These are phyloP conservation scores for Leptothorax acervorum DNA, from an alignment of 2,888 invertebrate genomes.

Conservation along the genomic window DNA sequence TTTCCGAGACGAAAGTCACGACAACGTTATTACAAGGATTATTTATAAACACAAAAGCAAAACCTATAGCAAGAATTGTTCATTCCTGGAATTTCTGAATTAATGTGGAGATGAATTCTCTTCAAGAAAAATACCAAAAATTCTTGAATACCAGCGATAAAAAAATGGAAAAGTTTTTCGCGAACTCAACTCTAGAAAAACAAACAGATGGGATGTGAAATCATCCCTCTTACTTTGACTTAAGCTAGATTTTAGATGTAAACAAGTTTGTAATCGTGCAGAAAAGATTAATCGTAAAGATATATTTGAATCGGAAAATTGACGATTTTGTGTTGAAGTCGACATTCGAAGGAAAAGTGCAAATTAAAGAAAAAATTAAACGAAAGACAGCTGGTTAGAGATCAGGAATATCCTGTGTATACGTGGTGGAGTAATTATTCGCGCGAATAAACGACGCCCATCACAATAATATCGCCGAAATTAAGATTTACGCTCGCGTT, in stretches of 20 bases:
- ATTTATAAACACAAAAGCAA: neutral
- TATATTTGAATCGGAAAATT: neutral
- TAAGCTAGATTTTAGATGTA: neutral
- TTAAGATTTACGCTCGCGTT: slow-evolving; percentile 34
- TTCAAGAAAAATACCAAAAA: neutral
- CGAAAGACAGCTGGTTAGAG: neutral
- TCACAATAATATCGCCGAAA: slow-evolving; percentile 27
- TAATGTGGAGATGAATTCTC: neutral
- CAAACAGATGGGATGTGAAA: neutral
- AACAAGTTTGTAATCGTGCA: neutral
- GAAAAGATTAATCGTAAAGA: neutral
- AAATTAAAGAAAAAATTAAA: neutral
- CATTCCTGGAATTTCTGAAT: neutral
- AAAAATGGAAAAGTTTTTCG: neutral
- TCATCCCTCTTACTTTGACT: neutral
- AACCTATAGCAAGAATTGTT: neutral
- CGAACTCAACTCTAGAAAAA: no score
- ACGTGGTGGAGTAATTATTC: neutral
- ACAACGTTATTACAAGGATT: neutral
- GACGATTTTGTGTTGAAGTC: neutral
- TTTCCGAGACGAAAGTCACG: neutral
- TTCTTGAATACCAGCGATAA: neutral
- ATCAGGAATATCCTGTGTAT: neutral
- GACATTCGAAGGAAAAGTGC: neutral
- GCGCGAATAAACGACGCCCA: neutral